Evolutionary conservation across 1,140 invertebrate genomes (phyloP).

Genomic region (Ceratoteleas bidentatus): DNA sequence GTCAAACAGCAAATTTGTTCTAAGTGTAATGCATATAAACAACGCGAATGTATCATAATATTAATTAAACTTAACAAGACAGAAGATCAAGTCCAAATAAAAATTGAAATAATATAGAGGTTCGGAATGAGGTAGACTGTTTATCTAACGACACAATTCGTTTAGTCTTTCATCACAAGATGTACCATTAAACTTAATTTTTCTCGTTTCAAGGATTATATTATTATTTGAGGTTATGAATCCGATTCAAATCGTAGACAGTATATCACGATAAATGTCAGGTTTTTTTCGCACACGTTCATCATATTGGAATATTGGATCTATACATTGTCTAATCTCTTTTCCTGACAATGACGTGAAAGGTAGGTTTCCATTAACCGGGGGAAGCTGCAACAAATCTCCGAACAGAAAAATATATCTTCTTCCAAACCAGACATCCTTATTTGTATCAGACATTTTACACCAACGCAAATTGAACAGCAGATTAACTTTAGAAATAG

Average conservation of each 20-base stretch:
- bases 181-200: constrained; percentile 34
- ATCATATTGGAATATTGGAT: constrained; percentile 3
- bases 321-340: constrained; percentile 50
- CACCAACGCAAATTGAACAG: constrained; percentile 38
- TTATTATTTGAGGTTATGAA: constrained; percentile 56
- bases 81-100: too few relatives aligned
- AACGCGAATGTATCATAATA: too few relatives aligned
- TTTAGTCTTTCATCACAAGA: constrained; percentile 37
- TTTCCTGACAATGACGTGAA: constrained; percentile 34
- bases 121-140: constrained; percentile 43
- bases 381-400: constrained; percentile 43
- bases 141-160: constrained; percentile 59
- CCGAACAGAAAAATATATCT: constrained; percentile 51
- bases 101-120: too few relatives aligned
- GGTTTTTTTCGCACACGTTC: constrained; percentile 13
- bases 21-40: too few relatives aligned
- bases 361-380: constrained; percentile 26
- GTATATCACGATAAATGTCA: constrained; percentile 25
- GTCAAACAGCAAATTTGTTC: too few relatives aligned
- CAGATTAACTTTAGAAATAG: background rate
- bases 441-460: constrained; percentile 31
- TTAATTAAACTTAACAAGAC: too few relatives aligned
- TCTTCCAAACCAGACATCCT: constrained; percentile 43
- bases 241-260: constrained; percentile 28
- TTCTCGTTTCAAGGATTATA: constrained; percentile 40